phyloP scores from a whole-genome alignment of 2,113 vertebrate genomes.

The Brachionichthys hirsutus region DNA sequence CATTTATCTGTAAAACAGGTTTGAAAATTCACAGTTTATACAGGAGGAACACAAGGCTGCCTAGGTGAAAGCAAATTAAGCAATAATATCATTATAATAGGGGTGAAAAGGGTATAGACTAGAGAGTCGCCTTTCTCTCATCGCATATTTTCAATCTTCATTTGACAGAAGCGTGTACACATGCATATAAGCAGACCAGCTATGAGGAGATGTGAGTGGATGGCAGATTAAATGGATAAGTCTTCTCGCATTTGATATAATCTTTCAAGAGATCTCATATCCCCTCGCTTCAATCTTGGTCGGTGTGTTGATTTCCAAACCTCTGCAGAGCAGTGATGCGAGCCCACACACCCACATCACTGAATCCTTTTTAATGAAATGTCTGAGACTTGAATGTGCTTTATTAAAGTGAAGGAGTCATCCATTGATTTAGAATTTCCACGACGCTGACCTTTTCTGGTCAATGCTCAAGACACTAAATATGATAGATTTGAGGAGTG shows the following conservation, averaged over 20 bases:
- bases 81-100: not conserved
- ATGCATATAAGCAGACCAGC: conserved; percentile 1
- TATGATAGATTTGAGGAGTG: conserved; percentile 9
- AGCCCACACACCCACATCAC: conserved; percentile 31
- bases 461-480: conserved; percentile 24
- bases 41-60: not conserved
- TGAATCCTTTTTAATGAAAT: conserved; percentile 50
- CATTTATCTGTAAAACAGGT: not conserved
- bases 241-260: conserved; percentile 30
- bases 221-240: conserved; percentile 18
- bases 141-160: conserved; percentile 7
- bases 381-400: conserved; percentile 42
- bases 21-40: conserved; percentile 5
- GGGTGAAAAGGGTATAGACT: not conserved
- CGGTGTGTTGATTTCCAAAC: conserved; percentile 29
- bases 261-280: conserved; percentile 35
- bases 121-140: conserved; percentile 4
- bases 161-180: conserved; percentile 20
- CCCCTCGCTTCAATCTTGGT: conserved; percentile 10
- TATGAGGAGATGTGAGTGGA: conserved; percentile 11
- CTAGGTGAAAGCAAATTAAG: not conserved
- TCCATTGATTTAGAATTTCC: conserved; percentile 57
- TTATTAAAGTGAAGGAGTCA: conserved; percentile 56
- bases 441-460: conserved; percentile 38
- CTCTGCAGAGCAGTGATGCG: conserved; percentile 14